phyloP scores from a whole-genome alignment of 2,888 invertebrate species.

The Mystacides longicornis region DNA sequence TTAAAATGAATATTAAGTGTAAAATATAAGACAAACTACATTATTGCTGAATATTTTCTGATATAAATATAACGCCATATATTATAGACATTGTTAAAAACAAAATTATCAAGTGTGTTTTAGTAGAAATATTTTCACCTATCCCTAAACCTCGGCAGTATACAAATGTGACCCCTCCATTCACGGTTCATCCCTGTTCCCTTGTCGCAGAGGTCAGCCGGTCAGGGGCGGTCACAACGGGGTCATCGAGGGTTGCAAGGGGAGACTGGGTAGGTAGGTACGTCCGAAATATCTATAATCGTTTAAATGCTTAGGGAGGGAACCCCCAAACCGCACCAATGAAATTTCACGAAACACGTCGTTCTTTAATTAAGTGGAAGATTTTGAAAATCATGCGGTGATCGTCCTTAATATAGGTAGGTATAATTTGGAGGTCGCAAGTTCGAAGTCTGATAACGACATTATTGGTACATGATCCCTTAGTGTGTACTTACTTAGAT shows the following conservation, averaged over 20 bases:
- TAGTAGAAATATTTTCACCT: slow-evolving; percentile 2
- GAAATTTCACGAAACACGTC: slow-evolving; percentile 19
- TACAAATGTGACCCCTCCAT: slow-evolving; percentile 4
- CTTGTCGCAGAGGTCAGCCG: slow-evolving; percentile 4
- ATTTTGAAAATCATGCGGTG: too few relatives aligned
- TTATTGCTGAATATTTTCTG: too few relatives aligned
- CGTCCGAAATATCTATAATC: slow-evolving; percentile 1
- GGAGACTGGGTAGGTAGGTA: neutral
- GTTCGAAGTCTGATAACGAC: too few relatives aligned
- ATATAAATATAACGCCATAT: too few relatives aligned
- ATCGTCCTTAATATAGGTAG: too few relatives aligned
- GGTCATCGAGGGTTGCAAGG: slow-evolving; percentile 6
- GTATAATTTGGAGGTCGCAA: too few relatives aligned
- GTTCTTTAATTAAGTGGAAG: slow-evolving; percentile 22
- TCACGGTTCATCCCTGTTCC: neutral
- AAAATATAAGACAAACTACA: too few relatives aligned
- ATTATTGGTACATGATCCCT: too few relatives aligned
- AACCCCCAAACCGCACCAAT: slow-evolving; percentile 24
- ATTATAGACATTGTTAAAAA: too few relatives aligned
- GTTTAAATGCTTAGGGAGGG: slow-evolving; percentile 22
- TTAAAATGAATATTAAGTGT: too few relatives aligned
- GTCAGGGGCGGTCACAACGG: slow-evolving; percentile 14
- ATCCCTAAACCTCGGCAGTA: neutral
- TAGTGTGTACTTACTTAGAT: too few relatives aligned
- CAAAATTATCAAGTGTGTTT: neutral